phyloP scores from a whole-genome alignment of 2,888 invertebrate species.

The Microplitis manilae region DNA sequence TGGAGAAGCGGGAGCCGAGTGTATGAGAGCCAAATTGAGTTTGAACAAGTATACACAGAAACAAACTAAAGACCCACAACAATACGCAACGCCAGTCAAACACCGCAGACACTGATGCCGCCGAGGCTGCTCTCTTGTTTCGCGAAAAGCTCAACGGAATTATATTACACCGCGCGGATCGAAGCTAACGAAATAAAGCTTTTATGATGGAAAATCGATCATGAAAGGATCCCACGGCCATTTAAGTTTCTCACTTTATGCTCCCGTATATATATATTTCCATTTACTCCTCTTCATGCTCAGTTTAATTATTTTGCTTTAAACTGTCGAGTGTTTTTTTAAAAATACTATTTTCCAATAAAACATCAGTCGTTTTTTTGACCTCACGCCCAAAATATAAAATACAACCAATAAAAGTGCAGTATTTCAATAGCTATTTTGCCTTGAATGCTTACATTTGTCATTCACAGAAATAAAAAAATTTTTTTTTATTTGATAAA shows the following conservation, averaged over 20 bases:
- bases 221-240: neutral
- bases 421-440: neutral
- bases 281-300: neutral
- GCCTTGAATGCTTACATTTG: neutral
- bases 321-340: neutral
- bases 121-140: slow-evolving; percentile 36
- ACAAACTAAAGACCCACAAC: slow-evolving; percentile 42
- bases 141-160: neutral
- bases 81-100: slow-evolving; percentile 42
- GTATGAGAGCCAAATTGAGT: slow-evolving; percentile 46
- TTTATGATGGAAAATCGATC: slow-evolving; percentile 7
- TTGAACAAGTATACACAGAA: slow-evolving; percentile 48
- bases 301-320: neutral
- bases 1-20: neutral
- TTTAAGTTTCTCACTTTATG: slow-evolving; percentile 9
- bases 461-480: neutral
- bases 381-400: neutral
- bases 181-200: slow-evolving; percentile 19
- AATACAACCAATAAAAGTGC: neutral
- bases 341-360: too few species aligned
- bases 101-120: slow-evolving; percentile 28
- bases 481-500: neutral
- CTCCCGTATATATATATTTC: neutral
- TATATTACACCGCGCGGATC: slow-evolving; percentile 5
- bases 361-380: neutral